Base-by-base conservation (phyloP, 2,888 invertebrate species). In the Cataglyphis albicans region DNA sequence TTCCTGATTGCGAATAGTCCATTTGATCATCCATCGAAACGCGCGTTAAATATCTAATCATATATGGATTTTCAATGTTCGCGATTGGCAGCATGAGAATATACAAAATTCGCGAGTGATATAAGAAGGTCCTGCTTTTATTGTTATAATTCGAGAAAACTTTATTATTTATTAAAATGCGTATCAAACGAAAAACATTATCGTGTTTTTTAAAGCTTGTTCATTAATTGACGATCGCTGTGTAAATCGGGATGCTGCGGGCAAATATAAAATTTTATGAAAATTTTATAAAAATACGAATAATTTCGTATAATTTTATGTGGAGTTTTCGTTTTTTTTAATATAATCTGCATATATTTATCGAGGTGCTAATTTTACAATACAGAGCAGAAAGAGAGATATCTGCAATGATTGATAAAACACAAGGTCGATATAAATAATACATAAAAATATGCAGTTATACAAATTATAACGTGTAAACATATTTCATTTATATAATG, bases 11-110 rank as follows among this genome's bases (percentile, higher is more conserved):
- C 86, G 85, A 87, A 83, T 81, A 82, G 74, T 74, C 61, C 29
- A 32, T 78, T 61, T 32, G 61, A 65, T 83, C 89, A 75, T 87
- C 81, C 80, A 81, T 83, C 68, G 82, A 61, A 78, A 83, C 21
- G 81, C 83, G 84, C 70, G 86, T 89, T 88, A 89, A 90, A 91
- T 84, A 86, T 68, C 76, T 84, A 85, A 88, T 87, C 88, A 82
- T 87, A 84, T 68, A 21, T 81, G 38, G 74, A 86, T 73, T 48
- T 38, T 83, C 59, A 18, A 44, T 55, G 41, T 38, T 55, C 5
- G 32, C 44, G 41, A 21, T 35, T n/a, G 29, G 38, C 12, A 15
- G 41, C 29, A 35, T 38, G 35, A 64, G 12, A 48, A 76, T 59
- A n/a, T 48, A n/a, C 12, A 15, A 35, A 72, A 61, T 41, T 63